Evolutionary conservation across 2,888 invertebrate species (phyloP).

Genomic region (Eucera pruinosa): DNA sequence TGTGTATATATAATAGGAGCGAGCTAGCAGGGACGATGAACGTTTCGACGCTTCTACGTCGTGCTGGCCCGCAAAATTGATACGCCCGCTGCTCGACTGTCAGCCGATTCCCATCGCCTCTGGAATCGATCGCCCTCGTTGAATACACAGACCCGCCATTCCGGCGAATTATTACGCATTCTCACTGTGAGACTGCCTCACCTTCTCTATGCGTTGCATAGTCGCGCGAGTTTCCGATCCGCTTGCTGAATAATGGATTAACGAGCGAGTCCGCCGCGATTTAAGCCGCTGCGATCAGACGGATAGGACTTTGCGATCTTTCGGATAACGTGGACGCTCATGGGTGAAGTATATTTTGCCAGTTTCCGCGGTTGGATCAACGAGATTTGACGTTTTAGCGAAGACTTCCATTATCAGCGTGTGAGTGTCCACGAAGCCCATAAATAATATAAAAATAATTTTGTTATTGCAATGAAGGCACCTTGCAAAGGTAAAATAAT

Average conservation of each 20-base stretch:
- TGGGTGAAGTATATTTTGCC: too few species aligned
- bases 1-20: constrained; percentile 37
- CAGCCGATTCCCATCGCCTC: constrained; percentile 57
- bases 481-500: too few species aligned
- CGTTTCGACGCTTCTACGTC: constrained; percentile 35
- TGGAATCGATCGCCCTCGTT: constrained; percentile 46
- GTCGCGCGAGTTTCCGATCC: constrained; percentile 33
- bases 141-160: constrained; percentile 37
- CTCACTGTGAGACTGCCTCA: constrained; percentile 18
- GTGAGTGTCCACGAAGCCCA: too few species aligned
- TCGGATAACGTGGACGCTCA: too few species aligned
- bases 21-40: constrained; percentile 37
- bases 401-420: background rate
- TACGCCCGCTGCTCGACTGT: constrained; percentile 55
- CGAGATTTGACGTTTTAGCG: background rate
- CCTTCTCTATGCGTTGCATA: constrained; percentile 8
- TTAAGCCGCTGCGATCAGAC: constrained; percentile 36
- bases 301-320: too few species aligned
- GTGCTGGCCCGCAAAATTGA: constrained; percentile 55
- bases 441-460: too few species aligned
- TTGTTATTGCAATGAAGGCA: too few species aligned
- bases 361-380: background rate
- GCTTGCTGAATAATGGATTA: constrained; percentile 52
- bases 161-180: constrained; percentile 50
- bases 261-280: constrained; percentile 26